Percentiles rank a stretch among this genome's conserved stretches.
Evolutionary conservation across 2,888 invertebrate species (phyloP).

Genomic region (Scaptomyza cyrtandrae): DNA sequence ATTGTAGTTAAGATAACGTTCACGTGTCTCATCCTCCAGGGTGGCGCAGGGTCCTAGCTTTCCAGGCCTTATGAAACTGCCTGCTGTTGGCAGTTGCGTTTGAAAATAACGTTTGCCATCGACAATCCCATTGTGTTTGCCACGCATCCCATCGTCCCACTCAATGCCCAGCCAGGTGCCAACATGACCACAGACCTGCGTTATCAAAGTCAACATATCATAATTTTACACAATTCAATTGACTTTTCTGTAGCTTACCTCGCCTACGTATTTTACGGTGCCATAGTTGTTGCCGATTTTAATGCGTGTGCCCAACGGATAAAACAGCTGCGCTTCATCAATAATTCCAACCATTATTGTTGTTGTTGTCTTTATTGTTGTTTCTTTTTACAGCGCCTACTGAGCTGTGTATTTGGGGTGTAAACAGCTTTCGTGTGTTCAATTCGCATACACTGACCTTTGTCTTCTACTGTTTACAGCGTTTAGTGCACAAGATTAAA

Average conservation of each 20-base stretch:
- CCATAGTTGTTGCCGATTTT: constrained; percentile 85
- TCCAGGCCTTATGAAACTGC: constrained; percentile 94
- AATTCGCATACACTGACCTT: constrained; percentile 3
- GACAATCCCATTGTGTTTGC: constrained; percentile 96
- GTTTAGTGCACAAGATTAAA: not conserved
- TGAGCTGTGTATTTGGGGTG: constrained; percentile 3
- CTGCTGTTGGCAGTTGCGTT: constrained; percentile 91
- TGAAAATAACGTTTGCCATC: constrained; percentile 93
- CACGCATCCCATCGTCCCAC: constrained; percentile 95
- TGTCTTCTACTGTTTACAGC: constrained; percentile 6
- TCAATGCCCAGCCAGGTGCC: constrained; percentile 97
- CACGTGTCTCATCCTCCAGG: constrained; percentile 90
- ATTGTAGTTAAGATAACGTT: constrained; percentile 86
- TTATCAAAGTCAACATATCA: not conserved
- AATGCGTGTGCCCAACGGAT: constrained; percentile 82
- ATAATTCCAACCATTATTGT: constrained; percentile 83
- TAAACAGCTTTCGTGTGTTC: not conserved
- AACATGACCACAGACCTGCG: constrained; percentile 87
- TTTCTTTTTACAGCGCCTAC: constrained; percentile 33
- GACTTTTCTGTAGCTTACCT: constrained; percentile 80
- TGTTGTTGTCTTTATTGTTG: constrained; percentile 38
- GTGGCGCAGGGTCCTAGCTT: constrained; percentile 91
- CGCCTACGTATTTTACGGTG: constrained; percentile 91
- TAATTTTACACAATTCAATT: not conserved
- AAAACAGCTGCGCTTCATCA: constrained; percentile 82